These are phyloP conservation scores for Poeciliopsis gracilis DNA, from an alignment of 2,797 vertebrate genomes.

Conservation along the genomic window DNA sequence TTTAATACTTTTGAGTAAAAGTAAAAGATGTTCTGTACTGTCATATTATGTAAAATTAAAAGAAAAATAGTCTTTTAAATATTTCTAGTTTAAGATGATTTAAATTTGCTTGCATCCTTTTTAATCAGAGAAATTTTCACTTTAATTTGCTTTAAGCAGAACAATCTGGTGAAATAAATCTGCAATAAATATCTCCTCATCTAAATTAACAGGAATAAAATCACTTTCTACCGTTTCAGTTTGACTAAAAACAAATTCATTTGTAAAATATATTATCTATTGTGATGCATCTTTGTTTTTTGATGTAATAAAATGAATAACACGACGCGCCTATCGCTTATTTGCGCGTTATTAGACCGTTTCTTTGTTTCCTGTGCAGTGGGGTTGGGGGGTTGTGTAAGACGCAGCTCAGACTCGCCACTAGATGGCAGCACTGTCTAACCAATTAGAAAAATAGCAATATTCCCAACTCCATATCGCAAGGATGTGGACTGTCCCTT, in stretches of 20 bases:
- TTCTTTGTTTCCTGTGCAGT: slow-evolving; percentile 49
- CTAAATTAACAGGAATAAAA: not conserved
- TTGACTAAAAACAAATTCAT: not conserved
- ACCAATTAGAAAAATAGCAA: slow-evolving; percentile 64
- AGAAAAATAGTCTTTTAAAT: too few relatives aligned
- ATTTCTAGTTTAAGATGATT: too few relatives aligned
- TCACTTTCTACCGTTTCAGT: not conserved
- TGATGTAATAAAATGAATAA: not conserved
- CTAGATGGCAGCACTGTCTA: slow-evolving; percentile 78
- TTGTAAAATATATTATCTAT: not conserved
- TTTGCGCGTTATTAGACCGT: not conserved
- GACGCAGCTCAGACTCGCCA: slow-evolving; percentile 37
- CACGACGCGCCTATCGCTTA: not conserved
- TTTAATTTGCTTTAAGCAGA: too few relatives aligned
- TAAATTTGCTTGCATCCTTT: too few relatives aligned
- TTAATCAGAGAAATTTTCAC: too few relatives aligned
- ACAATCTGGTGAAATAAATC: too few relatives aligned
- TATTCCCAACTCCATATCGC: slow-evolving; percentile 76
- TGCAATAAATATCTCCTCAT: too few relatives aligned
- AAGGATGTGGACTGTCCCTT: slow-evolving; percentile 86
- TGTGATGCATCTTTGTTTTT: not conserved
- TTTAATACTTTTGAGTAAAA: too few relatives aligned
- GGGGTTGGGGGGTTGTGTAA: slow-evolving; percentile 33
- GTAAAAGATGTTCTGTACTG: too few relatives aligned
- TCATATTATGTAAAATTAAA: too few relatives aligned